A percentile compares a stretch with the other conserved stretches of the same genome.
Evolutionary conservation across 92 coral and sea anemone species (phyloP).

Genomic region (Pocillopora meandrina): DNA sequence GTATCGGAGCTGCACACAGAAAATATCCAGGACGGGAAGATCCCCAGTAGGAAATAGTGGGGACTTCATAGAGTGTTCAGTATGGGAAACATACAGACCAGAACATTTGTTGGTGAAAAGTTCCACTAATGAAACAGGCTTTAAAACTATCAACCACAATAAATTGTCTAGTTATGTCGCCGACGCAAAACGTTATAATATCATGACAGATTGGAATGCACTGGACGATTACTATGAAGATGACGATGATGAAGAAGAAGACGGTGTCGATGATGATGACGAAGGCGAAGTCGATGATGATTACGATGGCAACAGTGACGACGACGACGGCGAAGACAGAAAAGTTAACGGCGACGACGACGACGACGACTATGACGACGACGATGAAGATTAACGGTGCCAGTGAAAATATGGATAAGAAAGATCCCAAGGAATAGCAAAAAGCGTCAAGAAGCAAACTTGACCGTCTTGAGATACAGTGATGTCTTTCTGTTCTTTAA

Average conservation of each 20-base stretch:
- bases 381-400: neutral
- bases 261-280: neutral
- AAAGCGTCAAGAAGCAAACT: neutral
- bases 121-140: neutral
- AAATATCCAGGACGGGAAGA: neutral
- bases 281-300: neutral
- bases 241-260: neutral
- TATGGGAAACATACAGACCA: constrained; percentile 18
- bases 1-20: neutral
- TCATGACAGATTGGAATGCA: neutral
- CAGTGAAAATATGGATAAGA: neutral
- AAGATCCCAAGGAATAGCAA: neutral
- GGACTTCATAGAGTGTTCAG: no score
- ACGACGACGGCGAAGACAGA: neutral
- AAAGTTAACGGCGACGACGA: neutral
- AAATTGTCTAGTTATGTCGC: neutral
- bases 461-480: no score
- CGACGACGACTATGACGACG: neutral
- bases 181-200: neutral
- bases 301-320: neutral
- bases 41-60: neutral
- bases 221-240: neutral
- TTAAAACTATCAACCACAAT: neutral
- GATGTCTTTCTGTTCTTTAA: no score
- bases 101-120: neutral